Evolutionary conservation across 2,888 invertebrate species (phyloP).

Genomic region (Crossocerus cetratus): DNA sequence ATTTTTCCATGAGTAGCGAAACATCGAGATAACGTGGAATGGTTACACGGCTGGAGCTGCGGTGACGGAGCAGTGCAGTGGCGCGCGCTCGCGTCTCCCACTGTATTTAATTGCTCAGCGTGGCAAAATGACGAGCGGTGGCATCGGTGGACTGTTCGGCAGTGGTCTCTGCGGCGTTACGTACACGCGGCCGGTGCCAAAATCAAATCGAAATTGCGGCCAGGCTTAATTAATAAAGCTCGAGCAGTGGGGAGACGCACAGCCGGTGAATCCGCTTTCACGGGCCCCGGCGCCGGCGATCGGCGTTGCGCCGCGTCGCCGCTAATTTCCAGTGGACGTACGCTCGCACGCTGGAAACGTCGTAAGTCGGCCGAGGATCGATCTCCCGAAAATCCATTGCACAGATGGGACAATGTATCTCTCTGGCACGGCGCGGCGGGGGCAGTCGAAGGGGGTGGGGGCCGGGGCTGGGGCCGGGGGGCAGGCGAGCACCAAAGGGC

Average conservation of each 20-base stretch:
- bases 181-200: not conserved
- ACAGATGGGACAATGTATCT: not conserved
- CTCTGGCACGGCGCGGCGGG: not conserved
- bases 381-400: slow-evolving; percentile 10
- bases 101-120: not conserved
- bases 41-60: not conserved
- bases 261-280: slow-evolving; percentile 15
- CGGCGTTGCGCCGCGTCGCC: no score
- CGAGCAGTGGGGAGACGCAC: not conserved
- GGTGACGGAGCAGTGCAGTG: not conserved
- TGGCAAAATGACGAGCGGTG: slow-evolving; percentile 2
- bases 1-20: no score
- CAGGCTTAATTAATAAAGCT: slow-evolving; percentile 3
- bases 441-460: not conserved
- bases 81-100: not conserved
- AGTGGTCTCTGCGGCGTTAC: not conserved
- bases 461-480: not conserved
- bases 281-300: not conserved
- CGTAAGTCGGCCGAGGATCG: not conserved
- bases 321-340: slow-evolving; percentile 3
- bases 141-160: slow-evolving; percentile 2
- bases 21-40: not conserved
- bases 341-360: slow-evolving; percentile 8
- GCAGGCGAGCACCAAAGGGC: slow-evolving; percentile 2
- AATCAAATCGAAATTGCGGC: slow-evolving; percentile 5